Base-by-base conservation (phyloP, 2,797 vertebrate genomes). In the Poecile montanus region DNA sequence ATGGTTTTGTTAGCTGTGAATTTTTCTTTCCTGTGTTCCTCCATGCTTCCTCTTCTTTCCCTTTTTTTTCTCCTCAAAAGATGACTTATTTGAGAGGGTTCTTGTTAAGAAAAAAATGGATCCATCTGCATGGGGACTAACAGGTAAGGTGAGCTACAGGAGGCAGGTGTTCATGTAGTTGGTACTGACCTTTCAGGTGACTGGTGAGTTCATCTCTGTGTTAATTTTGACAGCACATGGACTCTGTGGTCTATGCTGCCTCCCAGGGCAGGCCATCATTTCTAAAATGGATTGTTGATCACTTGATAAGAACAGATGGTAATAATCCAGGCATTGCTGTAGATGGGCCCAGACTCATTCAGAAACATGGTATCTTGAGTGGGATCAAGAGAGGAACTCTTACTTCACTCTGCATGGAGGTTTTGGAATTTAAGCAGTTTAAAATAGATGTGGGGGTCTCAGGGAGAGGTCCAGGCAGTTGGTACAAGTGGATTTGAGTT, bases 11-110 rank as follows among this genome's bases (percentile, higher is more conserved):
- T 85, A 93, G 65, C 88, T 85, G 10, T 89, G 87, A 65, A 62
- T 96, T 94, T 73, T 92, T 87, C 51, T 75, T 88, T 94, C 17
- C 6, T 93, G 6, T 85, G 66, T 93, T 95, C 76, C 44, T 63
- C n/a, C 22, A 34, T 30, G 12, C 25, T 82, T 30, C 30, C 2
- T 45, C 27, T 56, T 47, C 30, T 85, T 78, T 82, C n/a, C 23
- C 7, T 47, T 75, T 93, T 93, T 74, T 42, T 14, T n/a, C 9
- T 70, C 25, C 44, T 81, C 9, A 13, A 61, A 40, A 78, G 16
- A 50, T 80, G 47, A 42, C 58, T 84, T 89, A 51, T 91, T 85
- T 89, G 53, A 50, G 25, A 73, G 10, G 7, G 11, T 53, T 85
- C 38, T 85, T 57, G 27, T 60, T 21, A 51, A 58, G 45, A 65